phyloP scores from a whole-genome alignment of 2,113 vertebrate species.

The Irena cyanogastra region DNA sequence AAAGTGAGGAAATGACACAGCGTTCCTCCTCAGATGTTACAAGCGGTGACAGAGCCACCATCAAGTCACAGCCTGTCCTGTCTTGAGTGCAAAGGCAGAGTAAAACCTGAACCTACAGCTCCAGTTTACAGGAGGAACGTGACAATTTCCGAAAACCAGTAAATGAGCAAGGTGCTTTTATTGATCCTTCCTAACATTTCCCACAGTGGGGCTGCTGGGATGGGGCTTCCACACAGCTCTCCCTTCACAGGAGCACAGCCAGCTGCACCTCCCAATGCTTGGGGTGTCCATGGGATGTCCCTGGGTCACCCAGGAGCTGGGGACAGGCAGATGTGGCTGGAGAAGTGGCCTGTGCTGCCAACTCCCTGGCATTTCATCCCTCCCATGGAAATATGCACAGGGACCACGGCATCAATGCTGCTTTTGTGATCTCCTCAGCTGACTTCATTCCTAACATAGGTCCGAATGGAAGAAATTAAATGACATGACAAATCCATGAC shows the following conservation, averaged over 20 bases:
- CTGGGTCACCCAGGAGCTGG: not conserved
- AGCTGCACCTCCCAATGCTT: not conserved
- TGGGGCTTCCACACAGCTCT: not conserved
- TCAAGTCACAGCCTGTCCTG: not conserved
- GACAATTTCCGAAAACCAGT: not conserved
- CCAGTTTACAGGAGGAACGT: accelerated
- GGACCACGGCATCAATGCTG: conserved; percentile 14
- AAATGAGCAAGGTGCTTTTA: not conserved
- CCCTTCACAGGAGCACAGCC: not conserved
- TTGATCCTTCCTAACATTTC: not conserved
- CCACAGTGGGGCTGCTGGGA: not conserved
- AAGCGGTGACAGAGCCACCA: not conserved
- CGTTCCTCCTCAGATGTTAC: not conserved
- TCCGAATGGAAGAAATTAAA: not conserved
- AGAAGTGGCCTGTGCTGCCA: accelerated
- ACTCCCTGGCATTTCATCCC: not conserved
- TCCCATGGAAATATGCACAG: not conserved
- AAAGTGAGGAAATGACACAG: not conserved
- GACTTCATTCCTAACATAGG: conserved; percentile 25
- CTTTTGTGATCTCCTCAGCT: conserved; percentile 37
- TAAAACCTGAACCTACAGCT: not conserved
- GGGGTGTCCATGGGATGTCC: not conserved
- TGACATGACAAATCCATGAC: not conserved
- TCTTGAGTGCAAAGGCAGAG: not conserved
- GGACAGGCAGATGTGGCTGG: not conserved